phyloP scores from a whole-genome alignment of 1,140 invertebrate genomes.

The Caenorhabditis remanei region DNA sequence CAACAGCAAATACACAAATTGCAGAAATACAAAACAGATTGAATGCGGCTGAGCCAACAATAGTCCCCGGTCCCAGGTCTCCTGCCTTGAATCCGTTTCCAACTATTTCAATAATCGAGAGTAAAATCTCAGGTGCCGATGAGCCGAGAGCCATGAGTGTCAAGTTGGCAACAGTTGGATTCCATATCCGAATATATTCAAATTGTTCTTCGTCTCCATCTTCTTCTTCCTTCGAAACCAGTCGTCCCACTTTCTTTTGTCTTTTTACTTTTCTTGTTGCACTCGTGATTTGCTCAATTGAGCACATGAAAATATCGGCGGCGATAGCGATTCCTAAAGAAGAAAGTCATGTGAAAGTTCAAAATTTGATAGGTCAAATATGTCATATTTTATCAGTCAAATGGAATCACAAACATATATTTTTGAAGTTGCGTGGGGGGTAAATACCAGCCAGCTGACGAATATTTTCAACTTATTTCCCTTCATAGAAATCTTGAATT shows the following conservation, averaged over 20 bases:
- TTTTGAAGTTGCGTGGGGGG: too few relatives aligned
- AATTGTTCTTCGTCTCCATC: conserved; percentile 52
- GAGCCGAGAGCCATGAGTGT: conserved; percentile 80
- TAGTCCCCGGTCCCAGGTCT: conserved; percentile 76
- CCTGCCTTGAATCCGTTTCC: conserved; percentile 76
- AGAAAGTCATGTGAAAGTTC: neutral
- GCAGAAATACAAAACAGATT: conserved; percentile 79
- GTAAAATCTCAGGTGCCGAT: conserved; percentile 80
- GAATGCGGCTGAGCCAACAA: conserved; percentile 81
- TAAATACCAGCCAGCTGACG: too few relatives aligned
- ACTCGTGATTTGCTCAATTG: conserved; percentile 62
- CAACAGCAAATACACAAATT: conserved; percentile 77
- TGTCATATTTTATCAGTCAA: neutral
- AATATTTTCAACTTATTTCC: too few relatives aligned
- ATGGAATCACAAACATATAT: too few relatives aligned
- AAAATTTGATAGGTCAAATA: neutral
- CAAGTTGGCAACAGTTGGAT: conserved; percentile 81
- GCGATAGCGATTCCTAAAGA: conserved; percentile 58
- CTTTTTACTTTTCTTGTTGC: conserved; percentile 49
- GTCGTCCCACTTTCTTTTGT: neutral
- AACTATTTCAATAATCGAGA: conserved; percentile 80
- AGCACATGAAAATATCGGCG: conserved; percentile 64
- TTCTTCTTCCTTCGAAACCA: conserved; percentile 15
- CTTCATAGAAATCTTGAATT: too few relatives aligned
- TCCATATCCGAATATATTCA: conserved; percentile 79